Evolutionary conservation across 2,888 invertebrate species (phyloP), one percentile per base, ranked within the genome.

Genomic region (Harpalus rufipes): DNA sequence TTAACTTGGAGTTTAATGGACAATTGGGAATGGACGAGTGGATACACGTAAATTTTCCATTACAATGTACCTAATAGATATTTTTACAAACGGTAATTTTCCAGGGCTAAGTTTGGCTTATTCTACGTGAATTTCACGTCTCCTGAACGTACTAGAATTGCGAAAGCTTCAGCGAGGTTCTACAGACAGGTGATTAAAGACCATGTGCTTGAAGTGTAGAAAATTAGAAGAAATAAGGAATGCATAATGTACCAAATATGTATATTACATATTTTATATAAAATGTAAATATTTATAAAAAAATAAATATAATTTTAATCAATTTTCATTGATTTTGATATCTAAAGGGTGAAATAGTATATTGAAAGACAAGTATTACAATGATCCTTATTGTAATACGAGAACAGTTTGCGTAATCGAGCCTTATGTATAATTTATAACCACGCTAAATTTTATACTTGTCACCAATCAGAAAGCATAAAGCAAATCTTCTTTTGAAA

Each of bases 1-100:
- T 93, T 95, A 0, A 93, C 94, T 83, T 96, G 96, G 96, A 95
- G 95, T 86, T 90, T 97, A 14, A 92, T 97, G 90, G 97, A 97
- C 88, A 96, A 96, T 89, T 96, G 95, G 90, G 96, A 97, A 89
- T 97, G 96, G 96, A 92, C 92, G 85, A 92, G 92, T 63, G 97
- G 96, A 32, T 96, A 93, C 89, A 93, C 94, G 93, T 95, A 92
- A 94, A 93, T 63, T 51, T 65, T 68, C 8, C 68, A 59, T n/a
- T 59, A 59, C 7, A 59, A 3, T 56, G 3, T 56, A 56, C 14
- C 10, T 51, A 51, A 51, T 12, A 12, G 10, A 51, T 51, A 12
- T 51, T 51, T 51, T 51, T 51, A 3, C 2, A 51, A 51, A 51
- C 44, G 8, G 12, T 51, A 8, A 10, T 51, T 8, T 51, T 51